Evolutionary conservation across 2,797 vertebrate species (phyloP).

Genomic region (Aphelocoma californica): DNA sequence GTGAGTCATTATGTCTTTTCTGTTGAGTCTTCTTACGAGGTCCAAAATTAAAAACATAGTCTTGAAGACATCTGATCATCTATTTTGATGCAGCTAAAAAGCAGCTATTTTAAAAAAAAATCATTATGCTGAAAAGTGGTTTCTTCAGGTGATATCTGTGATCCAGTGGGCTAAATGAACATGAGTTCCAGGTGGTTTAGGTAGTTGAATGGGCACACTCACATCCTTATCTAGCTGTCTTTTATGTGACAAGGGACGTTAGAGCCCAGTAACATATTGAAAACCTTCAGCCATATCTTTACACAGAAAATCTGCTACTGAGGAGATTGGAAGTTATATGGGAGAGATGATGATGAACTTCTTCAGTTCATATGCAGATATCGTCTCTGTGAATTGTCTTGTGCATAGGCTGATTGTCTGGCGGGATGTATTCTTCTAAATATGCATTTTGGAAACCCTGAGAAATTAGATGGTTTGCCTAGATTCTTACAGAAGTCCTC

Average conservation of each 20-base stretch:
- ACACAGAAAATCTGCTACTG: background rate
- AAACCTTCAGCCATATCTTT: background rate
- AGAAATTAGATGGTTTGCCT: background rate
- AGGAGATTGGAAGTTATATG: background rate
- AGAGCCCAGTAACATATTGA: background rate
- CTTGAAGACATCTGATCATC: constrained; percentile 19
- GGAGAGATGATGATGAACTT: background rate
- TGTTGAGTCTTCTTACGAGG: background rate
- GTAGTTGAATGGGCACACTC: background rate
- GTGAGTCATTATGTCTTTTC: background rate
- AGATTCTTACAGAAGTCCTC: background rate
- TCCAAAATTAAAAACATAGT: constrained; percentile 25
- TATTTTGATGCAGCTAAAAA: constrained; percentile 35
- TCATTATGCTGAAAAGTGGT: background rate
- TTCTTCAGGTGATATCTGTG: background rate
- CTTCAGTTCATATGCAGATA: background rate
- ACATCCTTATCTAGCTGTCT: background rate
- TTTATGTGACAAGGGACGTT: background rate
- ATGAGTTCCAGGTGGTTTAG: background rate
- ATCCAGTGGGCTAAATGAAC: constrained; percentile 10
- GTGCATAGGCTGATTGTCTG: background rate
- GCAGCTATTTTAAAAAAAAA: background rate
- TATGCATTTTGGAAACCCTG: background rate
- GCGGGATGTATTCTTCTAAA: background rate
- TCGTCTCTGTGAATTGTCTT: background rate